Conservation (phyloP, 2,113 vertebrate species). For the Coryphaenoides rupestris region DNA sequence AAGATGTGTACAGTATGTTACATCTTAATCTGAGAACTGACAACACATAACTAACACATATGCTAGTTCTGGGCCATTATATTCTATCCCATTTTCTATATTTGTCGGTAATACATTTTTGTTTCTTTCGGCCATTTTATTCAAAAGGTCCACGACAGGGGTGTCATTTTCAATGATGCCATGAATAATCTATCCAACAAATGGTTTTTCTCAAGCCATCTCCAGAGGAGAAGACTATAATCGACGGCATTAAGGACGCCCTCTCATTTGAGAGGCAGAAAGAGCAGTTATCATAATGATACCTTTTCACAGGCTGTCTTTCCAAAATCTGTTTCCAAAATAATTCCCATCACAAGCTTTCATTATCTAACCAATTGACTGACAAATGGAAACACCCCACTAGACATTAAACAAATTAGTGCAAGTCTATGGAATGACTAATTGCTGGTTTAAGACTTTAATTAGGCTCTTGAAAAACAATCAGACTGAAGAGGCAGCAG, state of each 20-base stretch:
- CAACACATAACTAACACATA: no score
- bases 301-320: conserved; percentile 45
- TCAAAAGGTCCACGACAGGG: conserved; percentile 19
- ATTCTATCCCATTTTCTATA: no score
- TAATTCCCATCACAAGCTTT: conserved; percentile 46
- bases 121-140: conserved; percentile 5
- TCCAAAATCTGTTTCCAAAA: conserved; percentile 41
- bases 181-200: conserved; percentile 19
- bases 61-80: no score
- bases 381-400: conserved; percentile 37
- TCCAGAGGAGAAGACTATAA: conserved; percentile 28
- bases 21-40: no score
- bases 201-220: conserved; percentile 21
- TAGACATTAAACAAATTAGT: conserved; percentile 56
- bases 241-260: conserved; percentile 39
- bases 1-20: no score
- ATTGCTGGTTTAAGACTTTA: conserved; percentile 51
- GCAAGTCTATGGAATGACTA: conserved; percentile 49
- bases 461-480: conserved; percentile 64
- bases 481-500: conserved; percentile 54
- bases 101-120: no score
- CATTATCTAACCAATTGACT: conserved; percentile 57
- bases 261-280: conserved; percentile 42
- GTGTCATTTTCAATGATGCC: conserved; percentile 24
- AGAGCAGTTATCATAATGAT: conserved; percentile 51